A percentile compares a stretch with the other conserved stretches of the same genome.
Conservation (phyloP, 2,888 invertebrate genomes). For the Caenorhabditis sp. region DNA sequence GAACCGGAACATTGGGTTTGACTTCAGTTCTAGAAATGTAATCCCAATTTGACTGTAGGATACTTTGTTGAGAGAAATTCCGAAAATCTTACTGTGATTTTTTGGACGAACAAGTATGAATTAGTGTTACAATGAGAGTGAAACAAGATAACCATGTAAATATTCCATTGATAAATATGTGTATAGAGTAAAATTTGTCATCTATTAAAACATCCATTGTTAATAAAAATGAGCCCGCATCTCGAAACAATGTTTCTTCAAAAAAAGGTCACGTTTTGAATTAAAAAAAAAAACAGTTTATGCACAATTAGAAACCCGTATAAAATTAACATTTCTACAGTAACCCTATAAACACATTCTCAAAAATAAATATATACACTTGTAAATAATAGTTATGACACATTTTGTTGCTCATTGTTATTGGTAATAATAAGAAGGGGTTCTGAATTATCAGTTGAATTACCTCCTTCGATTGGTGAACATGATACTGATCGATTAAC, state of each 20-base stretch:
- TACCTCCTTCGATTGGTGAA: constrained; percentile 25
- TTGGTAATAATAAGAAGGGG: constrained; percentile 7
- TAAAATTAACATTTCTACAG: background rate
- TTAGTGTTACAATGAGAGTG: background rate
- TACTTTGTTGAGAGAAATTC: background rate
- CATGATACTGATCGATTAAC: constrained; percentile 27
- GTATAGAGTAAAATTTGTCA: background rate
- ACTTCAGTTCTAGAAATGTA: too few relatives aligned
- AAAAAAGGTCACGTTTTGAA: background rate
- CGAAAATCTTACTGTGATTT: background rate
- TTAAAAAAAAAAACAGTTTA: background rate
- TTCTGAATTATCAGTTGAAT: constrained; percentile 38
- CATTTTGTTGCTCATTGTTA: background rate
- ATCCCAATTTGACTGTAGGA: too few relatives aligned
- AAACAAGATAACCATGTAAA: background rate
- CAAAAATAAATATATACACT: constrained; percentile 1
- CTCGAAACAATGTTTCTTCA: background rate
- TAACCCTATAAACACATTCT: background rate
- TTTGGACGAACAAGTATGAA: background rate
- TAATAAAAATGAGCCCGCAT: background rate
- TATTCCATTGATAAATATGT: background rate
- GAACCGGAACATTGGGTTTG: too few relatives aligned
- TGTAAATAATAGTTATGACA: background rate
- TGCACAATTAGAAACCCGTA: background rate
- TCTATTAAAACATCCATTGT: background rate